Evolutionary conservation across 2,113 vertebrate species (phyloP).

Genomic region (Panthera leo): DNA sequence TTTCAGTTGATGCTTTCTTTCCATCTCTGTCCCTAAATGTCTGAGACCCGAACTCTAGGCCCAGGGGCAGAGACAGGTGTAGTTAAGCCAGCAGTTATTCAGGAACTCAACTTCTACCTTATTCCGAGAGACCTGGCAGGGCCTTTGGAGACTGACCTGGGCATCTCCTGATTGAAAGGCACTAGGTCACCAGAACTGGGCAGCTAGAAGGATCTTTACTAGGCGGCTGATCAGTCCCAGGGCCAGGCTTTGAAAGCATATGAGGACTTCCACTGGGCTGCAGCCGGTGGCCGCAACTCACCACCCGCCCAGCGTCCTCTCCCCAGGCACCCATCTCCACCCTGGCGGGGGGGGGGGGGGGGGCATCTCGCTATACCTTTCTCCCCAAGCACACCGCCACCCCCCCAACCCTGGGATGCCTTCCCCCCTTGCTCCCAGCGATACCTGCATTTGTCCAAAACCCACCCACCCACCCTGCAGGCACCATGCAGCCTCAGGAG

Average conservation of each 20-base stretch:
- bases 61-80: not conserved
- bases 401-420: not conserved
- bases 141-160: not conserved
- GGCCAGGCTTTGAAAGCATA: not conserved
- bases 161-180: not conserved
- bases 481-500: not conserved
- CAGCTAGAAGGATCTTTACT: not conserved
- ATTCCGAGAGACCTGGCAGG: not conserved
- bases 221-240: not conserved
- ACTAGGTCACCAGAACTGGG: not conserved
- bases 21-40: not conserved
- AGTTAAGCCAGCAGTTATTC: not conserved
- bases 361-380: not conserved
- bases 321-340: not conserved
- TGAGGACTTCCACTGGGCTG: not conserved
- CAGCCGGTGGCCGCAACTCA: not conserved
- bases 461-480: not conserved
- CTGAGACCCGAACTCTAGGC: not conserved
- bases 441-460: not conserved
- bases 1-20: not conserved
- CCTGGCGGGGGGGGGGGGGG: not conserved
- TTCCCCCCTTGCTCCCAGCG: not conserved
- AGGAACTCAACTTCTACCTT: not conserved
- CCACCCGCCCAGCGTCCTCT: not conserved
- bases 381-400: not conserved